Evolutionary conservation across 2,888 invertebrate species (phyloP).

Genomic region (Philhelius pedissequus): DNA sequence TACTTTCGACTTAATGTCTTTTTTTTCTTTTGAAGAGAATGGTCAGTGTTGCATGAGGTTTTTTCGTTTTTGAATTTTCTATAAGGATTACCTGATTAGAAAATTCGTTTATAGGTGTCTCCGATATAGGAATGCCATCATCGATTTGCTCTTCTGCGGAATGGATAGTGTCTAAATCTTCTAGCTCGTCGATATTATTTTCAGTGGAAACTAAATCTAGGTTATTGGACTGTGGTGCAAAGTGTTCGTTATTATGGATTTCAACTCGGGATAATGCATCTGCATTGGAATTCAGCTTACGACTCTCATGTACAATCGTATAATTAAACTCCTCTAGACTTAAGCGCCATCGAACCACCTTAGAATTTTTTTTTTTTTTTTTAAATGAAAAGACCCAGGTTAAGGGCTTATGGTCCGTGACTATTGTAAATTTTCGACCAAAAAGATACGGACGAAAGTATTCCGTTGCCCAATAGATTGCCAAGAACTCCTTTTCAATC

Average conservation of each 20-base stretch:
- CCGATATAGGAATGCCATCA: conserved; percentile 40
- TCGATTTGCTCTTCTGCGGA: conserved; percentile 9
- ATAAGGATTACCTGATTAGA: background rate
- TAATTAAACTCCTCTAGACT: conserved; percentile 36
- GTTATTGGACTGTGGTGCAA: background rate
- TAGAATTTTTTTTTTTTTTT: conserved; percentile 67
- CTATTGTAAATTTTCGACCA: conserved; percentile 74
- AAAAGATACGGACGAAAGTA: conserved; percentile 70
- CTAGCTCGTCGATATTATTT: conserved; percentile 5
- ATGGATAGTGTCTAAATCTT: background rate
- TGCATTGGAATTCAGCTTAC: conserved; percentile 31
- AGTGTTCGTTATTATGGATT: conserved; percentile 10
- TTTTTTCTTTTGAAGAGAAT: conserved; percentile 13
- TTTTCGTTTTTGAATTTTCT: background rate
- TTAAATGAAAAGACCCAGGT: conserved; percentile 71
- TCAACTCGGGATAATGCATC: conserved; percentile 44
- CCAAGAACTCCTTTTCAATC: conserved; percentile 70
- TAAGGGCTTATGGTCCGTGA: conserved; percentile 76
- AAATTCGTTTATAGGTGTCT: conserved; percentile 32
- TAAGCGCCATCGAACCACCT: conserved; percentile 49
- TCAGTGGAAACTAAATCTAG: background rate
- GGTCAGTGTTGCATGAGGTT: background rate
- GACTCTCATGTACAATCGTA: conserved; percentile 19
- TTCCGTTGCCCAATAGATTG: conserved; percentile 61
- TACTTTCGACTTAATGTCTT: background rate